Evolutionary conservation across 2,113 vertebrate species (phyloP).

Genomic region (Brevimyrus niger): DNA sequence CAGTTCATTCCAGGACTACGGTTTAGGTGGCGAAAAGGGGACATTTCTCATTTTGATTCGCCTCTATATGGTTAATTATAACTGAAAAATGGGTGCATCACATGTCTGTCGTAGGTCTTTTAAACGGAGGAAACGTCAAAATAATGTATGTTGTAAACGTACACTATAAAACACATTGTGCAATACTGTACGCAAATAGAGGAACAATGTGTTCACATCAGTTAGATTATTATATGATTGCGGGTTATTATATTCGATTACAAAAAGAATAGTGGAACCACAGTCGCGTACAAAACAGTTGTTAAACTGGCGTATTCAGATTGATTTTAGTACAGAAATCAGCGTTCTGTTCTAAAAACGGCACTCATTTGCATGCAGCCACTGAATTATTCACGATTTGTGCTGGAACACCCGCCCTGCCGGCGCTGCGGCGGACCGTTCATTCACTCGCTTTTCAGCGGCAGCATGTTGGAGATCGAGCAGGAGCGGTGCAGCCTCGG

Average conservation of each 20-base stretch:
- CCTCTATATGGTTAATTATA: neutral
- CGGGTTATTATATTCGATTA: neutral
- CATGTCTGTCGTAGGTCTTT: neutral
- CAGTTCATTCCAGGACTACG: neutral
- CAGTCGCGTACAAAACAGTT: neutral
- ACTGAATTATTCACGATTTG: constrained; percentile 15
- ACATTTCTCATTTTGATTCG: neutral
- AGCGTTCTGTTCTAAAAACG: neutral
- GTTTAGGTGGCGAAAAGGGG: neutral
- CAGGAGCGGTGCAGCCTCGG: neutral
- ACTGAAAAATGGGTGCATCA: neutral
- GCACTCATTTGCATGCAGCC: neutral
- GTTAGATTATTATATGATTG: neutral
- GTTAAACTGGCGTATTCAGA: neutral
- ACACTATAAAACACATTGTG: neutral
- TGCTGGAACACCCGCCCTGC: neutral
- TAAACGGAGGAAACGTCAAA: neutral
- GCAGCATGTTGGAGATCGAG: neutral
- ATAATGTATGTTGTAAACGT: neutral
- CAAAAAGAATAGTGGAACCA: neutral
- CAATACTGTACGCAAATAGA: neutral
- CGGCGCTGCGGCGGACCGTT: neutral
- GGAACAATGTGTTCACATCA: neutral
- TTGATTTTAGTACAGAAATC: neutral
- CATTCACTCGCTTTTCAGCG: neutral